Conservation (phyloP, 1,140 invertebrate species). For the Ceratina japonica region DNA sequence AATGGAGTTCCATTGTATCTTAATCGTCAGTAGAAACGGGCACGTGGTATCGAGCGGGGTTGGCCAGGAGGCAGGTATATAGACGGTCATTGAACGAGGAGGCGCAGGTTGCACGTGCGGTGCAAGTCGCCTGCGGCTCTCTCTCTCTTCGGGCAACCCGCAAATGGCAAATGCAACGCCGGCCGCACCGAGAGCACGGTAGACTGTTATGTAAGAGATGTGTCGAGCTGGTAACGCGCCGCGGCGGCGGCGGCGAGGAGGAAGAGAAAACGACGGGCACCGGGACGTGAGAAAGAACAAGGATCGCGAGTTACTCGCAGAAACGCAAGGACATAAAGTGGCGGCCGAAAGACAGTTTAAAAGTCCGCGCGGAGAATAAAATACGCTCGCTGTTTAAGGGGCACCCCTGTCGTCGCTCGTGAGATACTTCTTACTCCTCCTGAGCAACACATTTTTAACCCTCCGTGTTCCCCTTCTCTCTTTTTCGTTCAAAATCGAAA, state of each 20-base stretch:
- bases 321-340: conserved; percentile 28
- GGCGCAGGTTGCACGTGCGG: conserved; percentile 47
- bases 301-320: conserved; percentile 6
- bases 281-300: background rate
- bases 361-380: conserved; percentile 1
- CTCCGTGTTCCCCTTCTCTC: background rate
- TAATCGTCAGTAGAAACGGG: background rate
- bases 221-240: conserved; percentile 24
- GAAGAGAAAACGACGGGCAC: background rate
- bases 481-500: background rate
- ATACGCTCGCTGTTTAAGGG: background rate
- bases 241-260: background rate
- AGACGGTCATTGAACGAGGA: conserved; percentile 47
- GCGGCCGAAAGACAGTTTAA: conserved; percentile 7
- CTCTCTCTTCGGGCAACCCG: conserved; percentile 9
- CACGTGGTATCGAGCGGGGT: conserved; percentile 28
- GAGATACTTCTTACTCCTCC: background rate
- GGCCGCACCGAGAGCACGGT: conserved; percentile 28
- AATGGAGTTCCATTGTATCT: background rate
- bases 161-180: conserved; percentile 36
- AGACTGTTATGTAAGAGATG: conserved; percentile 63
- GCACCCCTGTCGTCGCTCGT: background rate
- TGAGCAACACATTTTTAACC: background rate
- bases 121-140: conserved; percentile 8
- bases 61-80: conserved; percentile 19